phyloP scores from a whole-genome alignment of 2,888 invertebrate genomes.

The Eupithecia insigniata region DNA sequence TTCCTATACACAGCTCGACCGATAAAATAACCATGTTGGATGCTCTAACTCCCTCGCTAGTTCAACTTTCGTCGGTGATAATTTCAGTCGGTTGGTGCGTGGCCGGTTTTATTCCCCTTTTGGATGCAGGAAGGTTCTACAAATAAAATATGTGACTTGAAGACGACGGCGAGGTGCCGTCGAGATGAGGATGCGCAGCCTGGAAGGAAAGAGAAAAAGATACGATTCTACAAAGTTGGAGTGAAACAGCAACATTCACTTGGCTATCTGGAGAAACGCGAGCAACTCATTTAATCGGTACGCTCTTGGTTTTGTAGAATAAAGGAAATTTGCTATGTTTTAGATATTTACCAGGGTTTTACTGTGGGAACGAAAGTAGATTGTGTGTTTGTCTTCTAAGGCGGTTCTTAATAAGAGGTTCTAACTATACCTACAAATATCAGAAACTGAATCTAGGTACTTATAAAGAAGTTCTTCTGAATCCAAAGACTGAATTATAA shows the following conservation, averaged over 20 bases:
- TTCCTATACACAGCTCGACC: slow-evolving; percentile 61
- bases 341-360: slow-evolving; percentile 52
- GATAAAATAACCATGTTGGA: slow-evolving; percentile 43
- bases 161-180: slow-evolving; percentile 82
- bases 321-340: slow-evolving; percentile 76
- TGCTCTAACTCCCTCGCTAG: slow-evolving; percentile 41
- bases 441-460: too few species aligned
- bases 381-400: not conserved
- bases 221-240: slow-evolving; percentile 50
- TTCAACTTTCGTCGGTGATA: slow-evolving; percentile 48
- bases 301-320: slow-evolving; percentile 81
- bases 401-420: not conserved
- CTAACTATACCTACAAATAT: not conserved
- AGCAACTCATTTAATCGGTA: slow-evolving; percentile 84
- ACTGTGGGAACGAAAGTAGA: slow-evolving; percentile 44
- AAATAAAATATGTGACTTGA: slow-evolving; percentile 84
- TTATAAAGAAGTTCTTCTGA: not conserved
- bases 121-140: slow-evolving; percentile 82
- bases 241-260: slow-evolving; percentile 59
- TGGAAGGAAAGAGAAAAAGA: slow-evolving; percentile 61
- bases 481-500: slow-evolving; percentile 6
- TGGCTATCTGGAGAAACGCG: slow-evolving; percentile 83
- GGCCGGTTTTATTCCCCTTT: slow-evolving; percentile 72
- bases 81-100: slow-evolving; percentile 62
- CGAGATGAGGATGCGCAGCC: slow-evolving; percentile 79